Evolutionary conservation across 64 coral and sea anemone species (phyloP), one percentile per base, ranked within the genome.

Genomic region (Pachyseris speciosa): DNA sequence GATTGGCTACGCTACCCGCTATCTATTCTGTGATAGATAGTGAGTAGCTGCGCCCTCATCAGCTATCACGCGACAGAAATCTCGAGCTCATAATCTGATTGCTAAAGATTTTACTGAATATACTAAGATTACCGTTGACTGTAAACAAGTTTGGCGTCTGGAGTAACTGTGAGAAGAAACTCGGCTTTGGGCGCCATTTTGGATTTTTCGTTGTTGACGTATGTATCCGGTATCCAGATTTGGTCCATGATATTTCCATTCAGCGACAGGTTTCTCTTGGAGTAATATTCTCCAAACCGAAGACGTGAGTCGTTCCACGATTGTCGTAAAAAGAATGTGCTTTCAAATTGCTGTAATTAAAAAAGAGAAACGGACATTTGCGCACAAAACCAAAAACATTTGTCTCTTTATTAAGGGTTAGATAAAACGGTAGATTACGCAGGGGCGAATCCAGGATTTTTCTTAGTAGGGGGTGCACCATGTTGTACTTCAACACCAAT

Each of bases 161-260:
- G 32, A 8, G 9, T 32, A 16, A 96, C 69, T 29, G 60, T 88
- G 26, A 96, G 80, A 27, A 96, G 70, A 55, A 96, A 96, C 72
- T 96, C 89, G 36, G 84, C 50, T 26, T 89, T 80, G 0, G 95
- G 95, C 15, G 84, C 91, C 47, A 42, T 50, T 20, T 87, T 83
- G 5, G 95, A 90, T 75, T 96, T 96, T 80, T 96, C 95, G 64
- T 96, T 96, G 64, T 88, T 93, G 1, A 96, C 89, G 58, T 93
- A 92, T 1, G 94, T 96, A 44, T 93, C 94, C 1, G 94, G 94
- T 34, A 93, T 72, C 94, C 94, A 96, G 34, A 96, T 93, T 48
- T 93, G 94, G 5, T 96, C 32, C 69, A 96, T 80, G 11, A 96
- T 96, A n/a, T 96, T 78, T 53, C 94, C 94, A 28, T 72, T 69